Evolutionary conservation across 2,888 invertebrate species (phyloP).

Genomic region (Chymomyza fuscimana): DNA sequence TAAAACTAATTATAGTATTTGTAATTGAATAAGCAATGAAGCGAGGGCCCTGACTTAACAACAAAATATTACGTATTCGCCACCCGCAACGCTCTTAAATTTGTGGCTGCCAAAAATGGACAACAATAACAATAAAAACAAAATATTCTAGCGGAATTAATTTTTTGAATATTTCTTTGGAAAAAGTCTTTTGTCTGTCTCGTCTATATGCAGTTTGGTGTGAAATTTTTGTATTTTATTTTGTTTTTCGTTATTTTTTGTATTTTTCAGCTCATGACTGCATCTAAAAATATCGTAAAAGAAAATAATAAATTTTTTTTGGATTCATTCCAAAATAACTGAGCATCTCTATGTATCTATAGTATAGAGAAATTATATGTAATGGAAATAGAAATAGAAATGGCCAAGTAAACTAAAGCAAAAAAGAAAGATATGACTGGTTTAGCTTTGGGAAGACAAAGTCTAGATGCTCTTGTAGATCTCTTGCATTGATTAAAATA

Average conservation of each 20-base stretch:
- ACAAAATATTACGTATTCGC: not conserved
- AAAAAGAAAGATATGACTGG: not conserved
- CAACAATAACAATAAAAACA: not conserved
- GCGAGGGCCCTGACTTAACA: not conserved
- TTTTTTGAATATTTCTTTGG: not conserved
- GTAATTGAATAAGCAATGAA: conserved; percentile 6
- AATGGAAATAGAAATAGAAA: not conserved
- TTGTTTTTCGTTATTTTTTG: conserved; percentile 12
- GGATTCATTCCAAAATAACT: conserved; percentile 69
- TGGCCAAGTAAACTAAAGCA: not conserved
- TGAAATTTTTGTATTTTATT: conserved; percentile 26
- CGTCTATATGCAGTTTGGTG: not conserved
- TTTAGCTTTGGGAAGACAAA: not conserved
- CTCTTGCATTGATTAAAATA: not conserved
- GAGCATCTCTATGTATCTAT: not conserved
- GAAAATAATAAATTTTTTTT: conserved; percentile 44
- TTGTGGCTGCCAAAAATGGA: not conserved
- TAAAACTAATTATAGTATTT: not conserved
- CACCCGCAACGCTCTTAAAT: not conserved
- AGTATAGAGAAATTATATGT: not conserved
- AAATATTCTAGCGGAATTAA: not conserved
- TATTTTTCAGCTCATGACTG: conserved; percentile 38
- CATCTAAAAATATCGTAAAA: conserved; percentile 46
- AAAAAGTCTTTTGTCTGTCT: not conserved
- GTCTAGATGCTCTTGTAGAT: not conserved